Conservation (phyloP, 1,140 invertebrate species). For the Calephelis nemesis region DNA sequence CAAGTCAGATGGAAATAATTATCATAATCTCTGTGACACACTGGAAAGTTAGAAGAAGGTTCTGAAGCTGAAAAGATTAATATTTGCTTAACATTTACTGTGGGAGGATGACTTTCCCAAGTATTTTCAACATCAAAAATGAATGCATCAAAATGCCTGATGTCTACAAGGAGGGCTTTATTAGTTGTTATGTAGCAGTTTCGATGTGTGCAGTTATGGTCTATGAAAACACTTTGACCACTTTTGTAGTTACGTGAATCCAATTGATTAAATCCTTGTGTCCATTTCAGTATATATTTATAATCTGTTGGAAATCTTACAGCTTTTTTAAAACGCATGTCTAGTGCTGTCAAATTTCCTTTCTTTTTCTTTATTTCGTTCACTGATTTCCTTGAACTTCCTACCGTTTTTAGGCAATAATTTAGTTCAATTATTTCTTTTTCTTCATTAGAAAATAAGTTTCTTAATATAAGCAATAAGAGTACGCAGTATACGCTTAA, state of each 20-base stretch:
- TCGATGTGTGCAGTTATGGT: conserved; percentile 43
- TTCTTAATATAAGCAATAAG: conserved; percentile 42
- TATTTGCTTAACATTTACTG: conserved; percentile 43
- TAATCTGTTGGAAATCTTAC: conserved; percentile 48
- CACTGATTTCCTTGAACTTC: conserved; percentile 29
- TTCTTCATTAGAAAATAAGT: conserved; percentile 28
- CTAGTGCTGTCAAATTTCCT: conserved; percentile 26
- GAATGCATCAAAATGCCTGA: conserved; percentile 53
- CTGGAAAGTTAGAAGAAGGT: conserved; percentile 41
- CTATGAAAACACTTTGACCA: conserved; percentile 47
- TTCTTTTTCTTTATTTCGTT: conserved; percentile 33
- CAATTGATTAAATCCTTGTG: conserved; percentile 38
- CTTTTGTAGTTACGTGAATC: conserved; percentile 29
- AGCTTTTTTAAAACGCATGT: conserved; percentile 30
- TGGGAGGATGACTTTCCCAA: conserved; percentile 43
- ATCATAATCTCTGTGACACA: conserved; percentile 44
- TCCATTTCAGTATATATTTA: conserved; percentile 56
- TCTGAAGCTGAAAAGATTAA: conserved; percentile 53
- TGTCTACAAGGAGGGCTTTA: conserved; percentile 40
- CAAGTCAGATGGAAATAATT: conserved; percentile 54
- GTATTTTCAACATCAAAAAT: conserved; percentile 56
- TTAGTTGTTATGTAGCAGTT: conserved; percentile 55
- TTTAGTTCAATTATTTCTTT: conserved; percentile 44
- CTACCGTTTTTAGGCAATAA: conserved; percentile 37
- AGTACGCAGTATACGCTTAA: conserved; percentile 39